Percentiles rank a stretch among this genome's conserved stretches.
Conservation (phyloP, 2,113 vertebrate genomes). For the Nibea coibor region DNA sequence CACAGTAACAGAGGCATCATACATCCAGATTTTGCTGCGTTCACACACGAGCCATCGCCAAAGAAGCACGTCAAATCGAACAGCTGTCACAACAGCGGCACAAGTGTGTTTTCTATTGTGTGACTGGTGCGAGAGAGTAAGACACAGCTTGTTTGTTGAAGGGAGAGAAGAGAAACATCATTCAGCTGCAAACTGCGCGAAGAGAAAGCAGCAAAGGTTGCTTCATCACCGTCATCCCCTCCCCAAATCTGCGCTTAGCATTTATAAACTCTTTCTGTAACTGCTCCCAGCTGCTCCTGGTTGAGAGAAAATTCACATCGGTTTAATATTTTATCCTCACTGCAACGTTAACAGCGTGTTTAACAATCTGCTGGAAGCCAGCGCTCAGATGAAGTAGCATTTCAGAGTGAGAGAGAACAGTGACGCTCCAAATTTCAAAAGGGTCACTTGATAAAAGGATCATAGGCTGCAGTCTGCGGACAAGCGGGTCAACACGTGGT, state of each 20-base stretch:
- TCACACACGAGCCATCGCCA: background rate
- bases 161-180: background rate
- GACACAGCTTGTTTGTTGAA: background rate
- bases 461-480: background rate
- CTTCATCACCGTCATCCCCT: background rate
- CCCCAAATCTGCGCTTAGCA: background rate
- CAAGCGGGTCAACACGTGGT: background rate
- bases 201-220: background rate
- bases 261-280: background rate
- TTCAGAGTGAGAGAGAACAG: background rate
- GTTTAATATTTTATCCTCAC: constrained; percentile 18
- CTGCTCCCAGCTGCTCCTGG: background rate
- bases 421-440: constrained; percentile 6
- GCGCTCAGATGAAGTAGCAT: background rate
- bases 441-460: background rate
- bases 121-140: background rate
- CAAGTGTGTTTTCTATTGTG: background rate
- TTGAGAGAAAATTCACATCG: background rate
- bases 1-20: background rate
- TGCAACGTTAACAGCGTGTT: background rate
- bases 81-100: constrained; percentile 1
- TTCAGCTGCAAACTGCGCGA: background rate
- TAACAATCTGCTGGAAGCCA: background rate
- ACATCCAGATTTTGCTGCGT: background rate
- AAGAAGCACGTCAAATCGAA: background rate